Evolutionary conservation across 2,113 vertebrate genomes (phyloP).

Genomic region (Noturus placidus): DNA sequence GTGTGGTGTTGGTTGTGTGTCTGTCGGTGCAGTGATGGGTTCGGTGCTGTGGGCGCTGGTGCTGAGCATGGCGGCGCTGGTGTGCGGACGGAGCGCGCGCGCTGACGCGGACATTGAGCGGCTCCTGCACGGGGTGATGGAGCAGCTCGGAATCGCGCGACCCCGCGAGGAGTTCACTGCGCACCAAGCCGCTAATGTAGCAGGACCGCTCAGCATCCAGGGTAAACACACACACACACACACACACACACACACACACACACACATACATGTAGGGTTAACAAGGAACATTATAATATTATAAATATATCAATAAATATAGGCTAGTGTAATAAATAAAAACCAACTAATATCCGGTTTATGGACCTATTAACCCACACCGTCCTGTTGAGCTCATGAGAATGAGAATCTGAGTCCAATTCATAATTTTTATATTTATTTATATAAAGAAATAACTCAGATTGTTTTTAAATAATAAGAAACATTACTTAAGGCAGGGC

Average conservation of each 20-base stretch:
- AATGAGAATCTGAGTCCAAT: too few relatives aligned
- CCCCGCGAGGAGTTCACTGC: slow-evolving; percentile 94
- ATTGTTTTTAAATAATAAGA: background rate
- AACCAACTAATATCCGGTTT: background rate
- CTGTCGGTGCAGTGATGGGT: slow-evolving; percentile 42
- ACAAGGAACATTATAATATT: background rate
- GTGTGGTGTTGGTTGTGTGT: background rate
- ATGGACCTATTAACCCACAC: background rate
- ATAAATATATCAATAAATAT: background rate
- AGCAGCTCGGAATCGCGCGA: slow-evolving; percentile 92
- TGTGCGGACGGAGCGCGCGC: slow-evolving; percentile 76
- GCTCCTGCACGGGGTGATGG: slow-evolving; percentile 94
- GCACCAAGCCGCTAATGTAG: slow-evolving; percentile 92
- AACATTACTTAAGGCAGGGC: background rate
- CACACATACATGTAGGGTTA: background rate
- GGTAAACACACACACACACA: slow-evolving; percentile 66
- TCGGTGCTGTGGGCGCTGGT: slow-evolving; percentile 53
- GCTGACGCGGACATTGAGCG: slow-evolving; percentile 91
- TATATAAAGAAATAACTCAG: background rate
- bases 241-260: background rate
- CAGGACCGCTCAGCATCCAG: slow-evolving; percentile 95
- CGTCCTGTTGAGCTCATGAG: background rate
- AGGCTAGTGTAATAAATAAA: too few relatives aligned
- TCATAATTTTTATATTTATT: too few relatives aligned
- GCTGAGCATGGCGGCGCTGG: slow-evolving; percentile 70